Evolutionary conservation across 2,888 invertebrate species (phyloP).

Genomic region (Taenaris catops): DNA sequence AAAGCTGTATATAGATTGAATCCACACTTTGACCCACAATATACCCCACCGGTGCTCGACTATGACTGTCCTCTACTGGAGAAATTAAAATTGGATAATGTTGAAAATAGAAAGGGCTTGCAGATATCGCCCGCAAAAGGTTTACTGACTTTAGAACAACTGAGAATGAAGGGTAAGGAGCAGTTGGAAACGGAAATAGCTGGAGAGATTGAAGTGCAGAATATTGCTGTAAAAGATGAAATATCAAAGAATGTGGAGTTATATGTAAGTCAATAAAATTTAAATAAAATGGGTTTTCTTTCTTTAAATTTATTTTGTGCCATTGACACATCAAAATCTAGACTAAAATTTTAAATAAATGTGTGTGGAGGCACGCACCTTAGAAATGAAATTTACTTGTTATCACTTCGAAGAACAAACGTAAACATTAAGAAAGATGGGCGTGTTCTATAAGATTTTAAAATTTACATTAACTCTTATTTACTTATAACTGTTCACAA

Average conservation of each 20-base stretch:
- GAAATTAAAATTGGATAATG: conserved; percentile 67
- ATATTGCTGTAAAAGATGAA: conserved; percentile 67
- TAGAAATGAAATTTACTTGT: no score
- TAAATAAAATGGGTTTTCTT: no score
- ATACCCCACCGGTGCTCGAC: conserved; percentile 73
- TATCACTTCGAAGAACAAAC: no score
- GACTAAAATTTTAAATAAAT: no score
- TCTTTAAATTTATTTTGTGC: no score
- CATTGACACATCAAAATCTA: no score
- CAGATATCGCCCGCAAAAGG: conserved; percentile 63
- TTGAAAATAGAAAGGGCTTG: conserved; percentile 44
- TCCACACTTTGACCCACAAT: conserved; percentile 81
- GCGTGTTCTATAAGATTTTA: no score
- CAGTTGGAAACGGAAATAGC: conserved; percentile 86
- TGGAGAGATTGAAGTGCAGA: conserved; percentile 83
- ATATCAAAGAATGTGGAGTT: conserved; percentile 41
- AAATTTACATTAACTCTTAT: no score
- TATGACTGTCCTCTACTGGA: conserved; percentile 84
- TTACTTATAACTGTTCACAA: no score
- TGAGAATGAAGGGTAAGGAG: conserved; percentile 75
- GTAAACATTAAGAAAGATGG: no score
- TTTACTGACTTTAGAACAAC: conserved; percentile 69
- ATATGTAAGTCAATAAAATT: conserved; percentile 63
- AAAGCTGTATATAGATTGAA: conserved; percentile 76
- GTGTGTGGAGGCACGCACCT: no score